Evolutionary conservation across 2,113 vertebrate genomes (phyloP).

Genomic region (Pelodiscus sinensis): DNA sequence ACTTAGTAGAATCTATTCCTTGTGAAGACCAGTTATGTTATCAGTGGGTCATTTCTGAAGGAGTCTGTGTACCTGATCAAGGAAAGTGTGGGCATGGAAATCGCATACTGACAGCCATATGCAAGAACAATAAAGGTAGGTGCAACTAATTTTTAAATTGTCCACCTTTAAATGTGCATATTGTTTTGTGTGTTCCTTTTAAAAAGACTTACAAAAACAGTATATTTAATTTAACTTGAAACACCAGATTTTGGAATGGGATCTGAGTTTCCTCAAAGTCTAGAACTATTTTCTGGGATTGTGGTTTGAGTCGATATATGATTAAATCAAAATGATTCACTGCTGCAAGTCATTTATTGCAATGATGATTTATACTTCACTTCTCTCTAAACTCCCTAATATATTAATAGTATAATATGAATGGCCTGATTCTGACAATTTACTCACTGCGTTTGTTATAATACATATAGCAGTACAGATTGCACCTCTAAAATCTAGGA

Average conservation of each 20-base stretch:
- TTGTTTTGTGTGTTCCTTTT: not conserved
- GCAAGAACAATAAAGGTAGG: conserved; percentile 85
- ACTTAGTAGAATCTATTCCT: conserved; percentile 87
- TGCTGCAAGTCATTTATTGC: not conserved
- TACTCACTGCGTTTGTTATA: not conserved
- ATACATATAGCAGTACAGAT: not conserved
- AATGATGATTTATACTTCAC: not conserved
- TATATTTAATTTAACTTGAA: not conserved
- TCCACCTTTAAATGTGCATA: fast-evolving
- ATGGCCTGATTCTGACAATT: not conserved
- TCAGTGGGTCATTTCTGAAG: conserved; percentile 81
- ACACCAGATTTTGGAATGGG: not conserved
- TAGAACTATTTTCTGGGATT: not conserved
- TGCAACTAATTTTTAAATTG: not conserved
- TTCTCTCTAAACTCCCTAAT: not conserved
- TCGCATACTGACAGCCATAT: conserved; percentile 79
- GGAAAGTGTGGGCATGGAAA: conserved; percentile 87
- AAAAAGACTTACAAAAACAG: not conserved
- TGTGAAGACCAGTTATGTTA: conserved; percentile 91
- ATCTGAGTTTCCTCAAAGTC: not conserved
- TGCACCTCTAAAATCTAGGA: too few relatives aligned
- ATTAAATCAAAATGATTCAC: not conserved
- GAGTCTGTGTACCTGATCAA: conserved; percentile 78
- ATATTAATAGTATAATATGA: not conserved
- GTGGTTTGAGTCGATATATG: not conserved